phyloP scores from a whole-genome alignment of 2,797 vertebrate species.

The Cirrhinus mrigala region DNA sequence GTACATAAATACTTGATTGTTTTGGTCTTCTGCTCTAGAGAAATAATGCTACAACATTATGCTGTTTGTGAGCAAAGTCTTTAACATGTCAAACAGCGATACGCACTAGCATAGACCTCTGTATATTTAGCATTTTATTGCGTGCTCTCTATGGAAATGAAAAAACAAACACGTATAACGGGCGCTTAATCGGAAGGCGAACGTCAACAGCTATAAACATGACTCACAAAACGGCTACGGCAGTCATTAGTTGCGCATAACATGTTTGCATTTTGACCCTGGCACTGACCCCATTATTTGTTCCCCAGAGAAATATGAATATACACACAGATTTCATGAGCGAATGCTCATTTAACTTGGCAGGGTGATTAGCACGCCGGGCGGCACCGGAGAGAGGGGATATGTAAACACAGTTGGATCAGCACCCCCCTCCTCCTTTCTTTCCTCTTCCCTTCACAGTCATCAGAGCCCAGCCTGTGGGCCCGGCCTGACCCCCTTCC shows the following conservation, averaged over 20 bases:
- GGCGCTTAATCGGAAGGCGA: slow-evolving; percentile 7
- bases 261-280: slow-evolving; percentile 55
- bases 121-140: not conserved
- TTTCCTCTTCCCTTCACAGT: slow-evolving; percentile 29
- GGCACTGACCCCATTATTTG: slow-evolving; percentile 51
- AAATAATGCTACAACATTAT: not conserved
- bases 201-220: slow-evolving; percentile 26
- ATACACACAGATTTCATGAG: slow-evolving; percentile 63
- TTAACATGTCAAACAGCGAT: not conserved
- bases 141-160: not conserved
- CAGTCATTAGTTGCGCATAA: slow-evolving; percentile 24
- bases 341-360: slow-evolving; percentile 59
- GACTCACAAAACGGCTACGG: slow-evolving; percentile 14
- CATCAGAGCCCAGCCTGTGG: slow-evolving; percentile 50
- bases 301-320: slow-evolving; percentile 53
- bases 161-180: slow-evolving; percentile 4
- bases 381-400: slow-evolving; percentile 35
- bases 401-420: slow-evolving; percentile 57
- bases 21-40: not conserved
- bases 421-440: slow-evolving; percentile 1
- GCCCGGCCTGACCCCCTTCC: slow-evolving; percentile 62
- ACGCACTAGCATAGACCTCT: not conserved
- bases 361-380: slow-evolving; percentile 41
- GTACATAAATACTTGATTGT: not conserved
- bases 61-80: not conserved